Percentiles rank a stretch among this genome's conserved stretches.
phyloP scores from a whole-genome alignment of 2,113 vertebrate species.

The Synchiropus splendidus region DNA sequence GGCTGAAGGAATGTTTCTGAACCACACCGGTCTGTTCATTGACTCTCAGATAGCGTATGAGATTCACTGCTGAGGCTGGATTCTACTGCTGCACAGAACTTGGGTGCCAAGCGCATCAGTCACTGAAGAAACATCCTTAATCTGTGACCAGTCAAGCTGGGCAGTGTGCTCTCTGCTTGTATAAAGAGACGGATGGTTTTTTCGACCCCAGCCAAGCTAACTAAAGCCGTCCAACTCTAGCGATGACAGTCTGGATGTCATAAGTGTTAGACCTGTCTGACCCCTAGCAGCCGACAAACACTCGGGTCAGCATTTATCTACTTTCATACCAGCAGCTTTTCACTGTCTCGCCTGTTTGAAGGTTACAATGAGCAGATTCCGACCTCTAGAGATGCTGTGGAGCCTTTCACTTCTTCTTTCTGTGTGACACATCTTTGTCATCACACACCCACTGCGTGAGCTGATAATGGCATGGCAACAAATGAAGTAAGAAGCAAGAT shows the following conservation, averaged over 20 bases:
- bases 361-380: neutral
- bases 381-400: neutral
- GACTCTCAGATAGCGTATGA: conserved; percentile 80
- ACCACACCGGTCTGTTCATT: conserved; percentile 67
- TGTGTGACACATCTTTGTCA: neutral
- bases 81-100: too few species aligned
- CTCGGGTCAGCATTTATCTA: conserved; percentile 3
- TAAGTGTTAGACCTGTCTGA: conserved; percentile 6
- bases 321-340: conserved; percentile 9
- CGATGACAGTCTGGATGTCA: conserved; percentile 1
- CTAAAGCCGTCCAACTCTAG: neutral
- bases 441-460: neutral
- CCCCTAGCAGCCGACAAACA: neutral
- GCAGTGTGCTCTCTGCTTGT: neutral
- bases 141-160: neutral
- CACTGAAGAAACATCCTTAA: too few species aligned
- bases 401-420: neutral
- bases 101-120: too few species aligned
- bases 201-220: too few species aligned
- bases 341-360: neutral
- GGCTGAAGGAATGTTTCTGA: conserved; percentile 66
- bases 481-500: too few species aligned
- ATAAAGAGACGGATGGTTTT: too few species aligned
- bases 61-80: conserved; percentile 74
- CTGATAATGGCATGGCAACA: too few species aligned